These are phyloP conservation scores for Vombatus ursinus DNA, from an alignment of 2,113 vertebrate species.

Conservation along the genomic window DNA sequence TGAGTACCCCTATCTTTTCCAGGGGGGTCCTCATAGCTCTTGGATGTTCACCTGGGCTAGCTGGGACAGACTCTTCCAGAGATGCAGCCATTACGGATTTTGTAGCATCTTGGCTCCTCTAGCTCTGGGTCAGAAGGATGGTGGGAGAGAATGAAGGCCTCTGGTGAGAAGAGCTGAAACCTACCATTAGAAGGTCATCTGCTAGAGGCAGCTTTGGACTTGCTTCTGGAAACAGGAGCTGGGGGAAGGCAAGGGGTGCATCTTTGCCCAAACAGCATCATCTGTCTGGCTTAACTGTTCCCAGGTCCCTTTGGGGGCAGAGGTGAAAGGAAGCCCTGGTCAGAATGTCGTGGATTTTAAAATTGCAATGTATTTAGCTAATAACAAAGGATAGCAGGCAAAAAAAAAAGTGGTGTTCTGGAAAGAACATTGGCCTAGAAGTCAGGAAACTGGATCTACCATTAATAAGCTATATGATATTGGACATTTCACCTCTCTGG, in stretches of 20 bases:
- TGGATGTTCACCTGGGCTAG: background rate
- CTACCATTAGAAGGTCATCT: constrained; percentile 62
- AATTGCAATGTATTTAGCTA: background rate
- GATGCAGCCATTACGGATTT: background rate
- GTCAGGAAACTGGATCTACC: background rate
- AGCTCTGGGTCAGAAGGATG: background rate
- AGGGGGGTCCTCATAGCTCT: fast-evolving
- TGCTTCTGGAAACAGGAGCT: background rate
- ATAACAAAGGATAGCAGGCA: background rate
- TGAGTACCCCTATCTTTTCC: background rate
- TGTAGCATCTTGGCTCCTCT: background rate
- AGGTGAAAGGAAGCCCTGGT: background rate
- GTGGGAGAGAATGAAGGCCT: background rate
- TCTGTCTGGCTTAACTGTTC: background rate
- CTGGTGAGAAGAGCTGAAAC: background rate
- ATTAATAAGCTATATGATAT: background rate
- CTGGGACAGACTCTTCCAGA: background rate
- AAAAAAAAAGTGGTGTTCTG: constrained; percentile 11
- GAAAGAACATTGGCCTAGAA: background rate
- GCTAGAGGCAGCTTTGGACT: background rate
- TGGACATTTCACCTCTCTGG: constrained; percentile 11
- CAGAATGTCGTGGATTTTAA: background rate
- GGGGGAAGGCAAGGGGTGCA: background rate
- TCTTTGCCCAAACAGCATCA: background rate
- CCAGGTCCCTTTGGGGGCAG: background rate